Evolutionary conservation across 1,140 invertebrate species (phyloP).

Genomic region (Heliconius congener): DNA sequence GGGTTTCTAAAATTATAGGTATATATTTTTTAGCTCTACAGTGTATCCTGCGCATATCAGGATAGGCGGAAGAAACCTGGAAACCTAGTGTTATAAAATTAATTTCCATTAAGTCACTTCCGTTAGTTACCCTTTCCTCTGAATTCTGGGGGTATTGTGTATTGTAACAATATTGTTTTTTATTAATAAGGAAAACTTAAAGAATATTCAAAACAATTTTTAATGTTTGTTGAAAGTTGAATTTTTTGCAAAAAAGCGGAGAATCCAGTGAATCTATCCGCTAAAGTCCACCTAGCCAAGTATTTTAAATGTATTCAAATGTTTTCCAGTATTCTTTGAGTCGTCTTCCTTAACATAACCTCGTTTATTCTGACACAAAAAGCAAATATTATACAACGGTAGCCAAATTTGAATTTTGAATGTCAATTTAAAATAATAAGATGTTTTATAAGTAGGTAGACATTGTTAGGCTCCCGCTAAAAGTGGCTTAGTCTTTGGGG

Average conservation of each 20-base stretch:
- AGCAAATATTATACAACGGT: constrained; percentile 15
- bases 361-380: constrained; percentile 23
- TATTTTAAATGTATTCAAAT: constrained; percentile 39
- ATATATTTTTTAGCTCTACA: no score
- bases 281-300: constrained; percentile 22
- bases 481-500: neutral
- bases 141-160: no score
- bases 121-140: no score
- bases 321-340: constrained; percentile 26
- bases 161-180: no score
- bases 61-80: no score
- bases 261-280: neutral
- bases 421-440: constrained; percentile 19
- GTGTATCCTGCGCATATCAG: no score
- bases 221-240: no score
- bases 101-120: no score
- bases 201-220: no score
- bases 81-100: no score
- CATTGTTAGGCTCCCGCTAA: neutral
- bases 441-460: constrained; percentile 8
- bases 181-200: no score
- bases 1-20: no score
- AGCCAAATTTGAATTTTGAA: constrained; percentile 15
- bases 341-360: constrained; percentile 24
- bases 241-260: neutral